Conservation (phyloP, 2,888 invertebrate genomes). For the Mythimna lalbum region DNA sequence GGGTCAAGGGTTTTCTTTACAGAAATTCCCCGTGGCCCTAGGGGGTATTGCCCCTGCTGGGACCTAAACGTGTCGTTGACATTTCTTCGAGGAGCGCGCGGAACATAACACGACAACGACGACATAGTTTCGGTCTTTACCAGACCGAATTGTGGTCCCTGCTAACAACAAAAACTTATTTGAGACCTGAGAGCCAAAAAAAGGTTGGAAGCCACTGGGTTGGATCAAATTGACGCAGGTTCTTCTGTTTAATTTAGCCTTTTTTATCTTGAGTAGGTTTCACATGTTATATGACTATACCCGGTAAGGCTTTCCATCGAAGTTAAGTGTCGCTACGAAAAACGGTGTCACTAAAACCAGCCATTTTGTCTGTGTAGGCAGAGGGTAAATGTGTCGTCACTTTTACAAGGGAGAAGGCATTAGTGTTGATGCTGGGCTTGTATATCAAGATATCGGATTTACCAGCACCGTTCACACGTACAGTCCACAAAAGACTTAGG, state of each 20-base stretch:
- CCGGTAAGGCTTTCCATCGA: slow-evolving; percentile 7
- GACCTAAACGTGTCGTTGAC: no score
- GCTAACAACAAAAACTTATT: not conserved
- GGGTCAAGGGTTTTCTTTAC: no score
- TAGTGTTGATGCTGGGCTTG: slow-evolving; percentile 40
- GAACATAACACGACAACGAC: no score
- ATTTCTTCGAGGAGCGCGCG: no score
- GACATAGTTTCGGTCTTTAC: no score
- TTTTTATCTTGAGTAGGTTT: not conserved
- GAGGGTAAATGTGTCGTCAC: slow-evolving; percentile 28
- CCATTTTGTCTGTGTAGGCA: slow-evolving; percentile 17
- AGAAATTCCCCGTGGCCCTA: no score
- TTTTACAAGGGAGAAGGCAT: slow-evolving; percentile 35
- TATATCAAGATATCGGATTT: slow-evolving; percentile 54
- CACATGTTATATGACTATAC: not conserved
- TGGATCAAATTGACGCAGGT: not conserved
- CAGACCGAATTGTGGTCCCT: no score
- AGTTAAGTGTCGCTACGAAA: slow-evolving; percentile 18
- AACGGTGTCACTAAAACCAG: slow-evolving; percentile 28
- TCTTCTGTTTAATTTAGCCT: not conserved
- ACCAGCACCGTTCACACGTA: slow-evolving; percentile 10
- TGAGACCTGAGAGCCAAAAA: no score
- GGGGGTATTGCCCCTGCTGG: no score
- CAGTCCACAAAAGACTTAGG: slow-evolving; percentile 16
- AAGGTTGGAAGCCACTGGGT: no score